Conservation (phyloP, 2,888 invertebrate species). For the Amaurobius ferox region DNA sequence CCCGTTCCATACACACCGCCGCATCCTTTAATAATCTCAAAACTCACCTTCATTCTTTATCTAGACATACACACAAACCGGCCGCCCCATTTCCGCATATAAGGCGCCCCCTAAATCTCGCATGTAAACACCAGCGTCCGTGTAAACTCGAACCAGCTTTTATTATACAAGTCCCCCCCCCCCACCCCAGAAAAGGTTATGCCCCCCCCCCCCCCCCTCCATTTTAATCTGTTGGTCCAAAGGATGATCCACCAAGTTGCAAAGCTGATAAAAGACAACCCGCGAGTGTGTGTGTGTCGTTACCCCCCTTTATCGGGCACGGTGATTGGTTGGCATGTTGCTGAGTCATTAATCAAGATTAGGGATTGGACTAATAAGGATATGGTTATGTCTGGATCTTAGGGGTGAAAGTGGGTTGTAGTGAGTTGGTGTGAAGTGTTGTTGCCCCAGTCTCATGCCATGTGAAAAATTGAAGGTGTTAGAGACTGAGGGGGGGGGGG, state of each 20-base stretch:
- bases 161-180: not conserved
- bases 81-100: slow-evolving; percentile 6
- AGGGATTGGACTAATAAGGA: slow-evolving; percentile 19
- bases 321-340: slow-evolving; percentile 13
- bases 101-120: slow-evolving; percentile 20
- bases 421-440: too few relatives aligned
- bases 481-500: too few relatives aligned
- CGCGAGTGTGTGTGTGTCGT: not conserved
- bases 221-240: slow-evolving; percentile 41
- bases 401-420: too few relatives aligned
- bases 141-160: slow-evolving; percentile 16
- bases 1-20: not conserved
- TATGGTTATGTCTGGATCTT: slow-evolving; percentile 7
- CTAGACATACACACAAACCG: not conserved
- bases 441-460: too few relatives aligned
- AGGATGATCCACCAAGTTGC: slow-evolving; percentile 30
- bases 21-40: not conserved
- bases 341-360: slow-evolving; percentile 59
- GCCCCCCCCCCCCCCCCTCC: not conserved
- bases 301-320: not conserved
- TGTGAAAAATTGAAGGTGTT: too few relatives aligned
- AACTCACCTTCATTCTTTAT: slow-evolving; percentile 3
- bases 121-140: slow-evolving; percentile 33
- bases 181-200: not conserved
- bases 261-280: slow-evolving; percentile 38